Percentiles rank a stretch among this genome's conserved stretches.
These are phyloP conservation scores for Ricordea florida DNA, from an alignment of 92 coral and sea anemone species.

Conservation along the genomic window DNA sequence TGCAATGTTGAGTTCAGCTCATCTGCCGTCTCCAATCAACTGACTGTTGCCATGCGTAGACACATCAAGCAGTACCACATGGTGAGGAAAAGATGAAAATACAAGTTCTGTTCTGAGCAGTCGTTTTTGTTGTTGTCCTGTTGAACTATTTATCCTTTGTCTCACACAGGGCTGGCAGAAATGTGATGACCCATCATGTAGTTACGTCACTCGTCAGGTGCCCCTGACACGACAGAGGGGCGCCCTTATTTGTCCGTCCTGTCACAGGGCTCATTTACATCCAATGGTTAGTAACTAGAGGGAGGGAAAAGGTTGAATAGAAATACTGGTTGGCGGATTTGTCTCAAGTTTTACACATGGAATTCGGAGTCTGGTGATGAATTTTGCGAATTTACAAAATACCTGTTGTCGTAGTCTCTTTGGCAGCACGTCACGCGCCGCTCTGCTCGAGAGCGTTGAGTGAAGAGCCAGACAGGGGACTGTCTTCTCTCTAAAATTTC, in stretches of 20 bases:
- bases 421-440: too few species aligned
- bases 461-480: too few species aligned
- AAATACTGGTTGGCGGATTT: too few species aligned
- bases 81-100: constrained; percentile 44
- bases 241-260: constrained; percentile 76
- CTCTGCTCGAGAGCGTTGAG: too few species aligned
- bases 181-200: constrained; percentile 97
- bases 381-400: too few species aligned
- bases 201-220: constrained; percentile 87
- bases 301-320: too few species aligned
- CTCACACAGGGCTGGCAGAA: constrained; percentile 91
- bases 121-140: not conserved
- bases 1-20: constrained; percentile 62
- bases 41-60: constrained; percentile 80
- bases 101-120: not conserved
- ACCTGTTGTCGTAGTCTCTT: too few species aligned
- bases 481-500: too few species aligned
- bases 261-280: constrained; percentile 82
- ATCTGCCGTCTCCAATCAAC: constrained; percentile 76
- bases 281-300: constrained; percentile 67
- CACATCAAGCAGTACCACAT: constrained; percentile 87
- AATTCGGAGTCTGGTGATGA: too few species aligned
- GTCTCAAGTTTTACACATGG: too few species aligned
- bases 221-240: constrained; percentile 85
- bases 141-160: not conserved